Base-by-base conservation (phyloP, 1,140 invertebrate species). In the Calephelis virginiensis region DNA sequence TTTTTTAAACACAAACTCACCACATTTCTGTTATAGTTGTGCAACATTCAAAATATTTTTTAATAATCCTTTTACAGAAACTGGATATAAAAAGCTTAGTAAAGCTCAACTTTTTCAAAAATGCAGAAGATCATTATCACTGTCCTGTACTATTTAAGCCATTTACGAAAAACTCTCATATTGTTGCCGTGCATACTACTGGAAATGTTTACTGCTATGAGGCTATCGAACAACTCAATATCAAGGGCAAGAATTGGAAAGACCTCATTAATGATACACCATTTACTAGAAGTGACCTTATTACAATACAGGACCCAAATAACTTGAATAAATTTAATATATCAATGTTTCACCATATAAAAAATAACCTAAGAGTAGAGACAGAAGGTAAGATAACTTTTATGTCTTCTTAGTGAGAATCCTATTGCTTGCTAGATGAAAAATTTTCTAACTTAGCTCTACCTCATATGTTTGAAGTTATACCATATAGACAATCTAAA, bases 131-230 rank as follows among this genome's bases (percentile, higher is more conserved):
- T 61, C 84, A 92, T 49, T 98, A 96, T 86, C 97, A 99, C 77
- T 99, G 98, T 81, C 98, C 98, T 8, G 97, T 99, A 7, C 92
- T 99, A 48, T 99, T 96, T 82, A 99, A 99, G 91, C 92, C 94
- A 0, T 99, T 99, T 76, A 98, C 97, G n/a, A 97, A 98, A 80
- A 97, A 98, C 85, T 97, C 97, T 37, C 96, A 99, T 77, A 98
- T 99, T 88, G 97, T 99, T 43, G 96, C 97, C 4, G 95, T 99
- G 69, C 94, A 93, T 70, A 95, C 94, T 7, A 99, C 97, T 56
- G 99, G 99, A 59, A 99, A 99, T 95, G 98, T 99, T 0, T 99
- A 96, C 91, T 97, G 95, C 0, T 95, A 96, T 92, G 98, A 99
- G 94, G 98, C 99, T 49, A 94, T 99, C 61, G 98, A 99, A 83